Percentiles rank a stretch among this genome's conserved stretches.
phyloP scores from a whole-genome alignment of 2,888 invertebrate species.

The Andrena minutula region DNA sequence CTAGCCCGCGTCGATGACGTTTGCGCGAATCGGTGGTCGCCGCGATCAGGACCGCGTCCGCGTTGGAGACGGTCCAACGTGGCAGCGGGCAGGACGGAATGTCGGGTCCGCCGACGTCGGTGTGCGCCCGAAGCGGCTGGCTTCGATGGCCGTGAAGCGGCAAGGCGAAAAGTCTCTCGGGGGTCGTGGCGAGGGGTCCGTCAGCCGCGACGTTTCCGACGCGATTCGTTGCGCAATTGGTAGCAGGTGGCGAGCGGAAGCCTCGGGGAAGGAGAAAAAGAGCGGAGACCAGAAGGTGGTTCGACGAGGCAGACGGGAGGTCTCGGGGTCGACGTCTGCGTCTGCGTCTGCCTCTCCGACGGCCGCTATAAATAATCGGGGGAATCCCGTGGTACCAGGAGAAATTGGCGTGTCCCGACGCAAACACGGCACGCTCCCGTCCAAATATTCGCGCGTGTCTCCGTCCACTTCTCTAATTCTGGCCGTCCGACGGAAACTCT shows the following conservation, averaged over 20 bases:
- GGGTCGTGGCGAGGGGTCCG: neutral
- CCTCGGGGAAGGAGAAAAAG: neutral
- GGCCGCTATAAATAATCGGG: conserved; percentile 79
- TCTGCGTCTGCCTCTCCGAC: conserved; percentile 48
- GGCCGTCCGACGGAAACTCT: conserved; percentile 44
- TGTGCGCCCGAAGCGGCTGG: no score
- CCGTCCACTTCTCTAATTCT: conserved; percentile 48
- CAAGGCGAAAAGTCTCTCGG: neutral
- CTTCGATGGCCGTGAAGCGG: no score
- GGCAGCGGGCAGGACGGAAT: conserved; percentile 44
- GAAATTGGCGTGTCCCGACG: conserved; percentile 56
- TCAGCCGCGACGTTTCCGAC: neutral
- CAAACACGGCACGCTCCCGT: conserved; percentile 39
- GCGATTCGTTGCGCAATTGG: conserved; percentile 59
- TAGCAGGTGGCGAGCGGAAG: conserved; percentile 67
- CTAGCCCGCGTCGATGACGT: neutral
- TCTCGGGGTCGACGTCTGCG: conserved; percentile 18
- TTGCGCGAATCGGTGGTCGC: neutral
- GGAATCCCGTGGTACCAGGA: conserved; percentile 75
- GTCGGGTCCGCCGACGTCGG: neutral
- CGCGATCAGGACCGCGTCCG: conserved; percentile 10
- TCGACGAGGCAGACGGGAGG: conserved; percentile 54
- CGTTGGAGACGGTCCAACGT: conserved; percentile 71
- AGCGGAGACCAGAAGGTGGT: conserved; percentile 58
- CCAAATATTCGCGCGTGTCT: conserved; percentile 40